phyloP scores from a whole-genome alignment of 2,113 vertebrate genomes.

The Tupaia tana region DNA sequence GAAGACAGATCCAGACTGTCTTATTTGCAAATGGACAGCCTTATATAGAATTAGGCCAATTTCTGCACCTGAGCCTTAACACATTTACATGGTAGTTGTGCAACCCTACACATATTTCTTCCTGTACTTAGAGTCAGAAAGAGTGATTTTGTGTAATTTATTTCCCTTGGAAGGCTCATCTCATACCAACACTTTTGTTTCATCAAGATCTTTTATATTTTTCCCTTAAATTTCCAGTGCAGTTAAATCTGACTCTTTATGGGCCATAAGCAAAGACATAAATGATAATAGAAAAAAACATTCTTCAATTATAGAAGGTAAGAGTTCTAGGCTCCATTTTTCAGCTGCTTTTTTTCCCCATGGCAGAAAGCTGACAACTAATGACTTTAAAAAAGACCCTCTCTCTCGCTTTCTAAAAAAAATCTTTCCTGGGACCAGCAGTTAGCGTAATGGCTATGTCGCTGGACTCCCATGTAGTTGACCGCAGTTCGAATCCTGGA shows the following conservation, averaged over 20 bases:
- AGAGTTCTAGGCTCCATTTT: conserved; percentile 57
- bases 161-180: conserved; percentile 75
- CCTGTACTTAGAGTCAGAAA: conserved; percentile 71
- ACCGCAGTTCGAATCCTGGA: too few species aligned
- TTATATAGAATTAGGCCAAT: conserved; percentile 40
- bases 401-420: background rate
- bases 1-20: background rate
- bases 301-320: conserved; percentile 72
- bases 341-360: conserved; percentile 62
- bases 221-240: conserved; percentile 78
- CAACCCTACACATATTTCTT: conserved; percentile 71
- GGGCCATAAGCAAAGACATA: conserved; percentile 81
- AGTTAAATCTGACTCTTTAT: conserved; percentile 80
- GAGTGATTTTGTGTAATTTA: conserved; percentile 78
- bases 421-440: too few species aligned
- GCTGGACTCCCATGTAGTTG: too few species aligned
- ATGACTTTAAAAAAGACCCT: conserved; percentile 44
- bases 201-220: conserved; percentile 80
- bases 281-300: conserved; percentile 79
- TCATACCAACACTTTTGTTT: conserved; percentile 75
- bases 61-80: conserved; percentile 42
- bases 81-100: conserved; percentile 64
- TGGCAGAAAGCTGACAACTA: conserved; percentile 57
- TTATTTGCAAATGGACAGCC: conserved; percentile 46
- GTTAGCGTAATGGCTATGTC: too few species aligned